phyloP scores from a whole-genome alignment of 2,888 invertebrate genomes.

The Horisme vitalbata region DNA sequence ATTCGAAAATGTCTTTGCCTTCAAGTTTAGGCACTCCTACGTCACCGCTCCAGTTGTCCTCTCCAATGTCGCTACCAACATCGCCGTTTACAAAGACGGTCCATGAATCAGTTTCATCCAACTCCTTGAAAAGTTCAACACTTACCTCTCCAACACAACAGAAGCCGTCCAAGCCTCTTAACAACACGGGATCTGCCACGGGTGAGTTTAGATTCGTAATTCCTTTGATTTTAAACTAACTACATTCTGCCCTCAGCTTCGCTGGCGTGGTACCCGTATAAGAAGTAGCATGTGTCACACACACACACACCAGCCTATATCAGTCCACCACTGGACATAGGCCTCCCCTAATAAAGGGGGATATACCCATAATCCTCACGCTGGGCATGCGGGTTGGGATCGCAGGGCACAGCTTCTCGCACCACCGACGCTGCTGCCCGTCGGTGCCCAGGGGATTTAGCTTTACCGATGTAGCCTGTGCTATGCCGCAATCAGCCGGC shows the following conservation, averaged over 20 bases:
- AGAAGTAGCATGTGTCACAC: too few relatives aligned
- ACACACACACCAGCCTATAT: too few relatives aligned
- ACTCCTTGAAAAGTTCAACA: slow-evolving; percentile 49
- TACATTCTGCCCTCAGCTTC: not conserved
- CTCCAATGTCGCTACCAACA: slow-evolving; percentile 66
- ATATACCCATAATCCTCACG: too few relatives aligned
- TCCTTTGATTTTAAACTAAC: not conserved
- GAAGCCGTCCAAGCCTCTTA: slow-evolving; percentile 37
- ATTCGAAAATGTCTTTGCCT: slow-evolving; percentile 68
- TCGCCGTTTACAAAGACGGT: slow-evolving; percentile 61
- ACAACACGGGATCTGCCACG: slow-evolving; percentile 66
- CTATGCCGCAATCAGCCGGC: too few relatives aligned
- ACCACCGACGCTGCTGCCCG: too few relatives aligned
- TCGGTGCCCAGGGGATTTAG: too few relatives aligned
- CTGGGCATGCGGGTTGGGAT: too few relatives aligned
- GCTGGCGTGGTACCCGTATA: too few relatives aligned
- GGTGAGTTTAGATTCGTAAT: slow-evolving; percentile 49
- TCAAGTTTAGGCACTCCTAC: slow-evolving; percentile 69
- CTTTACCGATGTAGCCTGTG: too few relatives aligned
- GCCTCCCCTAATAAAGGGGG: too few relatives aligned
- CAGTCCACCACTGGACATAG: too few relatives aligned
- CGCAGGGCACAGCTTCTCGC: too few relatives aligned
- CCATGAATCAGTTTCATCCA: slow-evolving; percentile 49
- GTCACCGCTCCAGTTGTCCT: slow-evolving; percentile 63
- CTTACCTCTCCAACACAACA: slow-evolving; percentile 37